phyloP scores from a whole-genome alignment of 2,113 vertebrate genomes.

The Petromus typicus region DNA sequence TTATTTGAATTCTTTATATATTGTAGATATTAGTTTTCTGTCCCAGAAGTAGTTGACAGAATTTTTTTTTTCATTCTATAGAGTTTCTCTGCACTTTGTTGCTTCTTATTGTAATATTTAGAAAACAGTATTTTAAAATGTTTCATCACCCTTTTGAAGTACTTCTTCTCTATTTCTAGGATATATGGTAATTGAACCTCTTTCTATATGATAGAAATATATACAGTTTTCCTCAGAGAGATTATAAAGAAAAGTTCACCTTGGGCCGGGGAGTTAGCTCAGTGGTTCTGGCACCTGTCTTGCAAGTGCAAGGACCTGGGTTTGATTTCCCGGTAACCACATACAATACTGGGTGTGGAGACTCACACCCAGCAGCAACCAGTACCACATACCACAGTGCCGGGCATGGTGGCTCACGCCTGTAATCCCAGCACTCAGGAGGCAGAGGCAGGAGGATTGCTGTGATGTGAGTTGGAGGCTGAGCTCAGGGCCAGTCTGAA shows the following conservation, averaged over 20 bases:
- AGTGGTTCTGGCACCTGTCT: no score
- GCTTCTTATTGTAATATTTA: neutral
- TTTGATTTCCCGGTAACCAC: no score
- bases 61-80: neutral
- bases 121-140: neutral
- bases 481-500: no score
- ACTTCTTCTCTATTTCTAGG: neutral
- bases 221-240: neutral
- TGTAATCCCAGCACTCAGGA: no score
- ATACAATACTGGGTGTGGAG: no score
- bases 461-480: no score
- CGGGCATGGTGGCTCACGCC: no score
- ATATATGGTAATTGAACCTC: neutral
- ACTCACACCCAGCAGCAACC: no score
- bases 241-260: neutral
- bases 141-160: neutral
- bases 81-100: neutral
- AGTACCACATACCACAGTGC: no score
- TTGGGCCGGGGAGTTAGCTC: no score
- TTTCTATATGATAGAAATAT: neutral
- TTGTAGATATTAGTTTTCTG: neutral
- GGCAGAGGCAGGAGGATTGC: no score
- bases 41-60: neutral
- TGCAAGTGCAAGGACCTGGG: no score
- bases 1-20: neutral